Base-by-base conservation (phyloP, 2,888 invertebrate genomes). In the Zonitis immaculata region DNA sequence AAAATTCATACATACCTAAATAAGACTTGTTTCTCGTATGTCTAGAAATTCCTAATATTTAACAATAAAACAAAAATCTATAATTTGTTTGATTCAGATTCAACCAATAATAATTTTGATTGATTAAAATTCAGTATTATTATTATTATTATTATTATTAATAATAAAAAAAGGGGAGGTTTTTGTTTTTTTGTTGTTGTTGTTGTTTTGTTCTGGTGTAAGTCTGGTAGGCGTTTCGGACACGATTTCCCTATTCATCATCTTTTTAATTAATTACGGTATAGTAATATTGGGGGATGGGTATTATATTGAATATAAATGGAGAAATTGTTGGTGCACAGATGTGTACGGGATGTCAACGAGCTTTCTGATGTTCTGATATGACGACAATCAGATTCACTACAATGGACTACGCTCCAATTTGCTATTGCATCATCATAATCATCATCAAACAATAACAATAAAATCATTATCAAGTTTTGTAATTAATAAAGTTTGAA, bases 401-500 rank as follows among this genome's bases (percentile, higher is more conserved):
- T 62, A 74, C 74, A 74, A 74, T 73, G 67, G 72, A 62, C 65
- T 60, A 64, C 69, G 72, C 35, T 18, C 35, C 35, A 35, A 9
- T 32, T 32, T 32, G 14, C 32, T 32, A 32, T 35, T 18, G 16
- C 35, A 35, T 35, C 35, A 32, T 30, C 30, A 30, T 30, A n/a
- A 30, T 30, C 30, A 35, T 35, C 35, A 35, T 35, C 22, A 22
- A n/a, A 4, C 22, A 22, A 4, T 16, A 35, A 16, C 35, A 32
- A n/a, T n/a, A 28, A n/a, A 11, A 28, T 28, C 30, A 35, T 35
- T 16, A 35, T 35, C 69, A 67, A 72, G 71, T 73, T 71, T 65
- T 60, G 73, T 74, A 74, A 74, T 74, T 74, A 74, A 73, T 73
- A 73, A 73, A 73, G 69, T 70, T 69, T 69, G 63, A 61, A 64